Evolutionary conservation across 2,888 invertebrate genomes (phyloP).

Genomic region (Stenotaenia linearis): DNA sequence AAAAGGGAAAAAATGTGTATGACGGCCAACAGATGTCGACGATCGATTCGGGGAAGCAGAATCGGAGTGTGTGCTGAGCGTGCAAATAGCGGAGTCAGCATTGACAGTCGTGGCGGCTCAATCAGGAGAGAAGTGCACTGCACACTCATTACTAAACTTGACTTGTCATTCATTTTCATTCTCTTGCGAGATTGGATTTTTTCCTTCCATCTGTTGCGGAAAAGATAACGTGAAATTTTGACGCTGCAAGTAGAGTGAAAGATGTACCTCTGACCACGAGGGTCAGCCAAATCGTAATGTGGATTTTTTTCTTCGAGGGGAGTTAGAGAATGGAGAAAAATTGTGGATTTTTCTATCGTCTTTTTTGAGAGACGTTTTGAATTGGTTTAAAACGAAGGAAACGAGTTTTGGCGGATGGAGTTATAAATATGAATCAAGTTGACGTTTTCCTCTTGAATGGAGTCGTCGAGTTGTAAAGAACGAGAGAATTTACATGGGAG

Average conservation of each 20-base stretch:
- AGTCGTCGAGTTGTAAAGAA: background rate
- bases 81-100: slow-evolving; percentile 4
- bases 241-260: background rate
- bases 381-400: background rate
- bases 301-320: background rate
- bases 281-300: background rate
- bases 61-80: background rate
- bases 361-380: background rate
- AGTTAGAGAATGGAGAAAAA: background rate
- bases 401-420: background rate
- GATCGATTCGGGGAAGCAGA: background rate
- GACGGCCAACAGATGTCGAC: slow-evolving; percentile 5
- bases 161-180: slow-evolving; percentile 9
- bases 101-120: slow-evolving; percentile 5
- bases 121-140: background rate
- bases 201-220: background rate
- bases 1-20: background rate
- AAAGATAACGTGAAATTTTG: background rate
- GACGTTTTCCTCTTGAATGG: background rate
- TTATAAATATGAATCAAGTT: no score
- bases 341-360: background rate
- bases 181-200: background rate
- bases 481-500: background rate
- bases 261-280: background rate
- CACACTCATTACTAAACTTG: slow-evolving; percentile 5